phyloP scores from a whole-genome alignment of 2,888 invertebrate genomes.

The Magallana nippona region DNA sequence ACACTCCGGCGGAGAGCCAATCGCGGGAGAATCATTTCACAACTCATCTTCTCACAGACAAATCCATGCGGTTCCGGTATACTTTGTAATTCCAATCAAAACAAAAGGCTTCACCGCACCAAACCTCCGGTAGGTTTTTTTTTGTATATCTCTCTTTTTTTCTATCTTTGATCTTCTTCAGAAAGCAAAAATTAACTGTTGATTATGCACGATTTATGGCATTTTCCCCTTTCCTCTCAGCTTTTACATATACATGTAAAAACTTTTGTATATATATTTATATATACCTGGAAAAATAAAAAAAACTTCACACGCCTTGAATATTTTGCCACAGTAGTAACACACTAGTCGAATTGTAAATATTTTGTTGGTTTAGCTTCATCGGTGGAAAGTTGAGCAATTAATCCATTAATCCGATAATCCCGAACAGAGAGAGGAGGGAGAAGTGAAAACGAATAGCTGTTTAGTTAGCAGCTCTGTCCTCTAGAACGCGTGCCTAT shows the following conservation, averaged over 20 bases:
- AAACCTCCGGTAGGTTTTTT: not conserved
- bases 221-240: not conserved
- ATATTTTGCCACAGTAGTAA: not conserved
- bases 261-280: too few species aligned
- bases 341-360: conserved; percentile 25
- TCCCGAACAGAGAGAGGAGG: conserved; percentile 28
- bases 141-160: too few species aligned
- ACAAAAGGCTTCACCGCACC: not conserved
- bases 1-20: not conserved
- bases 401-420: conserved; percentile 33
- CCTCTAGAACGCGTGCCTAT: conserved; percentile 9
- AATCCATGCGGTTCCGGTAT: not conserved
- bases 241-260: conserved; percentile 24
- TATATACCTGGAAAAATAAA: conserved; percentile 7
- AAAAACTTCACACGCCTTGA: not conserved
- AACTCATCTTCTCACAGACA: not conserved
- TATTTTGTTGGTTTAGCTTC: conserved; percentile 22
- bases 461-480: conserved; percentile 25
- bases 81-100: not conserved
- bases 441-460: conserved; percentile 28
- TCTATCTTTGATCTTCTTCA: not conserved
- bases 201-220: conserved; percentile 4
- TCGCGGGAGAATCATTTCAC: not conserved
- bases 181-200: not conserved
- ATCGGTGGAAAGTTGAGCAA: conserved; percentile 17